Conservation (phyloP, 2,888 invertebrate species). For the Noctua pronuba region DNA sequence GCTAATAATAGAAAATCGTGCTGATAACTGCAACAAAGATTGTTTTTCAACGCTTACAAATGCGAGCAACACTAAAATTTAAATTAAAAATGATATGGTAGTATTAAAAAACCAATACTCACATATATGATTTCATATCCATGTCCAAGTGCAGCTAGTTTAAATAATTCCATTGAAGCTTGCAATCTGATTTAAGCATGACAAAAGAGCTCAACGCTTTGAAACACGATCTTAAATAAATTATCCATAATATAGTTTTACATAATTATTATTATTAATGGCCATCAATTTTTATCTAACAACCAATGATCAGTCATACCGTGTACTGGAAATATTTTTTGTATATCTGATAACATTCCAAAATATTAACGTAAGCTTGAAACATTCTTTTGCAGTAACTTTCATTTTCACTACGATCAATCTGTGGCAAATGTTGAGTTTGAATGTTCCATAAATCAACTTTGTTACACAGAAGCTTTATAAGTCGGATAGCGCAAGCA, state of each 20-base stretch:
- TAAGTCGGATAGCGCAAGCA: slow-evolving; percentile 5
- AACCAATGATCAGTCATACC: neutral
- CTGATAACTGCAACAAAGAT: too few relatives aligned
- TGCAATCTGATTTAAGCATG: neutral
- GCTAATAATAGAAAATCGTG: too few relatives aligned
- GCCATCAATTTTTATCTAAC: neutral
- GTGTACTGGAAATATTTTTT: neutral
- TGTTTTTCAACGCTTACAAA: too few relatives aligned
- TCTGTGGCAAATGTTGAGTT: neutral
- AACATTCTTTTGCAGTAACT: slow-evolving; percentile 14
- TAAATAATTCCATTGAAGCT: neutral
- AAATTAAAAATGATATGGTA: too few relatives aligned
- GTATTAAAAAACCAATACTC: neutral
- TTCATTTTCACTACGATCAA: neutral
- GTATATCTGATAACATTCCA: slow-evolving; percentile 28
- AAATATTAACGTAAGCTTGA: slow-evolving; percentile 19
- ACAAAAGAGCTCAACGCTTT: neutral
- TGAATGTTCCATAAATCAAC: slow-evolving; percentile 43
- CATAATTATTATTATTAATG: too few relatives aligned
- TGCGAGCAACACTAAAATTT: too few relatives aligned
- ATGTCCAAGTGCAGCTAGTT: neutral
- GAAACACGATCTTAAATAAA: neutral
- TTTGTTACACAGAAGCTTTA: slow-evolving; percentile 34
- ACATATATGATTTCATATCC: neutral
- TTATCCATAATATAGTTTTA: neutral